phyloP scores from a whole-genome alignment of 2,797 vertebrate species.

The Oophaga sylvatica region DNA sequence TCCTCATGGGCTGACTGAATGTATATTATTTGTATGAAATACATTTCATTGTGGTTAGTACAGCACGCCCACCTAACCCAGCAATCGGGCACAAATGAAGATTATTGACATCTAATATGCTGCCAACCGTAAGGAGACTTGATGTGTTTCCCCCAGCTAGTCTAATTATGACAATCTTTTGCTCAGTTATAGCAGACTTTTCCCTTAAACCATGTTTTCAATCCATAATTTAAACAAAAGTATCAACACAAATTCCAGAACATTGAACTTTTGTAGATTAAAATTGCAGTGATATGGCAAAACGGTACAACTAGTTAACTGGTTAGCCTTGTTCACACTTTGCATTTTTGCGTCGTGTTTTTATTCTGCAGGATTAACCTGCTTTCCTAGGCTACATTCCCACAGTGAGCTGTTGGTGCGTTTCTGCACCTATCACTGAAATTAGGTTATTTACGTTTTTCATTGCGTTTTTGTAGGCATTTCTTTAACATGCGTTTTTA shows the following conservation, averaged over 20 bases:
- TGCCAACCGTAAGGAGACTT: neutral
- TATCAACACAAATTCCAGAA: neutral
- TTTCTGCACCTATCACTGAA: too few species aligned
- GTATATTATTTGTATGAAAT: neutral
- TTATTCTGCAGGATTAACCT: too few species aligned
- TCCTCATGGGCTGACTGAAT: neutral
- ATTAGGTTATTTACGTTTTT: too few species aligned
- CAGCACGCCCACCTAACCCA: neutral
- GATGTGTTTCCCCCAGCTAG: neutral
- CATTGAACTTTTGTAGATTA: neutral
- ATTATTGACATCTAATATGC: neutral
- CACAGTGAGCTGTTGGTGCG: too few species aligned
- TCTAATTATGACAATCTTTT: neutral
- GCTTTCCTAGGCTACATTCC: too few species aligned
- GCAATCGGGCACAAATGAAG: neutral
- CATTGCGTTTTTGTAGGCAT: too few species aligned
- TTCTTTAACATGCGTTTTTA: too few species aligned
- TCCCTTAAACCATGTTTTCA: neutral
- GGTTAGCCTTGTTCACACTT: neutral
- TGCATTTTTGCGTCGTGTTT: too few species aligned
- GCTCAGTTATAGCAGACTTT: neutral
- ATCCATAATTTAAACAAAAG: too few species aligned
- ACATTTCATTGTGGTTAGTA: neutral
- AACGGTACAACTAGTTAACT: neutral
- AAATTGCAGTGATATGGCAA: neutral